Percentiles rank a stretch among this genome's conserved stretches.
Evolutionary conservation across 1,140 invertebrate species (phyloP).

Genomic region (Harpegnathos saltator): DNA sequence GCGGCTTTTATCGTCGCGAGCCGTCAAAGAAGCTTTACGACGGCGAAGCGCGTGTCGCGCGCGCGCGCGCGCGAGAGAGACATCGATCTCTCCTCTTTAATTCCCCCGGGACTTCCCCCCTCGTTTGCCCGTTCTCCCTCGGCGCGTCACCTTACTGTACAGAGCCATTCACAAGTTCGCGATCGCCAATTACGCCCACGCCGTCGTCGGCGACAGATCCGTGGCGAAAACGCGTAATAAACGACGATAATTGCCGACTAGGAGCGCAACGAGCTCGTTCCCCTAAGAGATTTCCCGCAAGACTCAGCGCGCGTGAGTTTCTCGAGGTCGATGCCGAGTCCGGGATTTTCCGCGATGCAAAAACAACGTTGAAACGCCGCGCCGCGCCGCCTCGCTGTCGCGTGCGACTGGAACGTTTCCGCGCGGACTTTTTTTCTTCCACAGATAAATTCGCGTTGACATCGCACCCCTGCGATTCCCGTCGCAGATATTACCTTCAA

Average conservation of each 20-base stretch:
- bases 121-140: conserved; percentile 11
- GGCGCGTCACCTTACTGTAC: conserved; percentile 15
- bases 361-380: too few relatives aligned
- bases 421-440: neutral
- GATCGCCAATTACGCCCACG: neutral
- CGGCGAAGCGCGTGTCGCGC: conserved; percentile 59
- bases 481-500: conserved; percentile 8
- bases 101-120: neutral
- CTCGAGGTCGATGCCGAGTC: too few relatives aligned
- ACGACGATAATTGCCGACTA: too few relatives aligned
- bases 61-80: conserved; percentile 26
- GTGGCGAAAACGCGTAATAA: too few relatives aligned
- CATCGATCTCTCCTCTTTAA: conserved; percentile 64
- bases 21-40: conserved; percentile 53
- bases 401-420: too few relatives aligned
- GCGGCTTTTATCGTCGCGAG: conserved; percentile 47
- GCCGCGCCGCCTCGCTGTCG: too few relatives aligned
- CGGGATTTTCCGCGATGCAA: too few relatives aligned
- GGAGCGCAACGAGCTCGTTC: too few relatives aligned
- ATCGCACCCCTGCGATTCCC: neutral
- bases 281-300: too few relatives aligned
- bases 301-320: too few relatives aligned
- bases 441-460: conserved; percentile 3
- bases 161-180: conserved; percentile 20
- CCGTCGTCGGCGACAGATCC: too few relatives aligned